A percentile compares a stretch with the other conserved stretches of the same genome.
Conservation (phyloP, 2,797 vertebrate species). For the Uromys caudimaculatus region DNA sequence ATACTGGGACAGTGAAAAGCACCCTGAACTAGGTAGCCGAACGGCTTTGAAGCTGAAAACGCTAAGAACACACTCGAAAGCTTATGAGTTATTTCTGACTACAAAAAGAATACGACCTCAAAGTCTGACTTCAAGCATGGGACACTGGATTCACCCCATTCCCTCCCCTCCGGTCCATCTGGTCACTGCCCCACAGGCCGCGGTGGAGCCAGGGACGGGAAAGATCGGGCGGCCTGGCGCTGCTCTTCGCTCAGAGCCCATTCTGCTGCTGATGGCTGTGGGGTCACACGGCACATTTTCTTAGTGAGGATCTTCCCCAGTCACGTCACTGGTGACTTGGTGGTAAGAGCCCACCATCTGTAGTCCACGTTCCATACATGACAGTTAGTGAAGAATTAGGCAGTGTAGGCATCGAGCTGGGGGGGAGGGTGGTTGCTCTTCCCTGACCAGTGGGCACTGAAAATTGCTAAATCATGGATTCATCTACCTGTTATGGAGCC, state of each 20-base stretch:
- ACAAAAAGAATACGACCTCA: background rate
- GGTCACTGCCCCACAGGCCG: background rate
- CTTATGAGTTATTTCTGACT: background rate
- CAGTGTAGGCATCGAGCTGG: background rate
- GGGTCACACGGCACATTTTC: background rate
- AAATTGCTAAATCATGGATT: background rate
- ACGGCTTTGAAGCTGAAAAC: background rate
- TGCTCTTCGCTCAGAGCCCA: background rate
- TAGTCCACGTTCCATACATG: background rate
- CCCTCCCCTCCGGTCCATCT: too few relatives aligned
- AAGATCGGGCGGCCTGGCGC: fast-evolving
- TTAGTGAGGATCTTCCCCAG: background rate
- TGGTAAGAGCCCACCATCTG: background rate
- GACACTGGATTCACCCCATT: too few relatives aligned
- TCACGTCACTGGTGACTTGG: background rate
- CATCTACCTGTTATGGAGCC: background rate
- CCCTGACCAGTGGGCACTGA: background rate
- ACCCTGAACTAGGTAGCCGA: background rate
- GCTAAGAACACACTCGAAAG: background rate
- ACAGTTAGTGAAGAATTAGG: background rate
- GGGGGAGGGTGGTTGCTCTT: background rate
- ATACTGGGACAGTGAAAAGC: background rate
- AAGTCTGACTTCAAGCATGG: background rate
- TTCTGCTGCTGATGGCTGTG: background rate
- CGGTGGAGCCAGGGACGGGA: background rate